Conservation (phyloP, 2,888 invertebrate species). For the Ganaspis brasiliensis region DNA sequence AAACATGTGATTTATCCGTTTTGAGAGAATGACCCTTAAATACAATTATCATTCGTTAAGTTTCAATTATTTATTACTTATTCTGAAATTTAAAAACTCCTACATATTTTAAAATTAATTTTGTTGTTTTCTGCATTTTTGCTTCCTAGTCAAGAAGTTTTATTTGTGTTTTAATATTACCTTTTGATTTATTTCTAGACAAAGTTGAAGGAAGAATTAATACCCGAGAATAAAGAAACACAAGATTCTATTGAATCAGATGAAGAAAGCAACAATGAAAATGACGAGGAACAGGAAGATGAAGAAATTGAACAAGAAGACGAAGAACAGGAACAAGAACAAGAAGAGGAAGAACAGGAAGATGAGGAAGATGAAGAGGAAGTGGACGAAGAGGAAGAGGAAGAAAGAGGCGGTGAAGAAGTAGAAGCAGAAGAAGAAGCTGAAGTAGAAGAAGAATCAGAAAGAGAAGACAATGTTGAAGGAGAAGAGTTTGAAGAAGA, state of each 20-base stretch:
- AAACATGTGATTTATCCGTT: too few relatives aligned
- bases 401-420: constrained; percentile 26
- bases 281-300: constrained; percentile 63
- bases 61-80: too few relatives aligned
- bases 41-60: too few relatives aligned
- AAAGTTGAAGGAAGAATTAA: neutral
- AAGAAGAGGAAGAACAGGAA: constrained; percentile 55
- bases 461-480: constrained; percentile 54
- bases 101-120: too few relatives aligned
- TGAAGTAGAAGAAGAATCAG: constrained; percentile 50
- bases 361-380: constrained; percentile 49
- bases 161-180: neutral
- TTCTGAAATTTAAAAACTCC: too few relatives aligned
- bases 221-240: constrained; percentile 24
- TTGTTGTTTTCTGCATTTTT: too few relatives aligned
- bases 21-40: too few relatives aligned
- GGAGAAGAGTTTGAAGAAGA: constrained; percentile 45
- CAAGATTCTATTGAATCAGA: constrained; percentile 47
- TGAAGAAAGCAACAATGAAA: constrained; percentile 60
- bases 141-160: too few relatives aligned
- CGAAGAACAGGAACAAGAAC: constrained; percentile 33
- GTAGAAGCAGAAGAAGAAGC: constrained; percentile 30
- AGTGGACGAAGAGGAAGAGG: constrained; percentile 50
- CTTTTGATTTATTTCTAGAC: constrained; percentile 22
- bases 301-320: constrained; percentile 63